phyloP scores from a whole-genome alignment of 2,888 invertebrate species.

The Barypeithes pellucidus region DNA sequence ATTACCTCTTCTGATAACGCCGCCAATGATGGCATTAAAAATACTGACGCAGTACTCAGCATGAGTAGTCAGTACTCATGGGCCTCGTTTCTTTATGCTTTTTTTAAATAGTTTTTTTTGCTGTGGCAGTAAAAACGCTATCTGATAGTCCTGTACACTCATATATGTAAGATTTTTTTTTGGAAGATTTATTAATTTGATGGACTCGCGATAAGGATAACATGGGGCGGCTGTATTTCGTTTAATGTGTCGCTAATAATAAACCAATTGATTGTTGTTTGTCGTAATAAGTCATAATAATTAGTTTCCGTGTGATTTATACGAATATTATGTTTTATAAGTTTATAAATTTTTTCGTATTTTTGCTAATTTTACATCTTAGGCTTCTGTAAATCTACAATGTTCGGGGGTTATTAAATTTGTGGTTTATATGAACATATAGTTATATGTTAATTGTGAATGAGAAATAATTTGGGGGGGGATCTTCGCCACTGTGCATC shows the following conservation, averaged over 20 bases:
- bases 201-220: conserved; percentile 16
- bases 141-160: neutral
- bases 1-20: neutral
- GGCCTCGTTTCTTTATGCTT: too few relatives aligned
- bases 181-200: conserved; percentile 16
- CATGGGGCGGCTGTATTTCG: conserved; percentile 1
- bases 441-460: too few relatives aligned
- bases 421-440: too few relatives aligned
- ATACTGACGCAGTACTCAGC: too few relatives aligned
- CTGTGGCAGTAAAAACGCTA: too few relatives aligned
- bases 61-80: too few relatives aligned
- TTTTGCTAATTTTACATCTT: too few relatives aligned
- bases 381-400: neutral
- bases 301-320: conserved; percentile 29
- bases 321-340: neutral
- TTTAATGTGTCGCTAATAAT: conserved; percentile 23
- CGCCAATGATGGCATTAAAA: too few relatives aligned
- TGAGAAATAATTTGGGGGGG: too few relatives aligned
- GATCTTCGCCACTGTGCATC: too few relatives aligned
- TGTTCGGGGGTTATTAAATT: too few relatives aligned
- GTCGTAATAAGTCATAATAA: conserved; percentile 14
- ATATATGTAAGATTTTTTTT: conserved; percentile 3
- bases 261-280: conserved; percentile 17
- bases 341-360: neutral
- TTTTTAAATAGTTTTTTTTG: too few relatives aligned